phyloP scores from a whole-genome alignment of 2,888 invertebrate species.

The Eupithecia insigniata region DNA sequence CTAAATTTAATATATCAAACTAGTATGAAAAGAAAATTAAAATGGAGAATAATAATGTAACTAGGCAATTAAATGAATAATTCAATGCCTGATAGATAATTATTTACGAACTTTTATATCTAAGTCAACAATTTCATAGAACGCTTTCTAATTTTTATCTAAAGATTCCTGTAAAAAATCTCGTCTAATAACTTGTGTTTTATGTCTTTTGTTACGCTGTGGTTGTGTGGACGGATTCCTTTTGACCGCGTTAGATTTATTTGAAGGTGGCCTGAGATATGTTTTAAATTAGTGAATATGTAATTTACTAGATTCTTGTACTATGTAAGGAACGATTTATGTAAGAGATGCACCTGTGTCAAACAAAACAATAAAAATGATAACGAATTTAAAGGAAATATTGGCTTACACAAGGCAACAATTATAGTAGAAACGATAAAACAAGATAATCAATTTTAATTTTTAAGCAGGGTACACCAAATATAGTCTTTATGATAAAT shows the following conservation, averaged over 20 bases:
- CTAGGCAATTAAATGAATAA: background rate
- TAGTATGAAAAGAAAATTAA: background rate
- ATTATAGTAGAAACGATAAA: background rate
- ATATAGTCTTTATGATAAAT: background rate
- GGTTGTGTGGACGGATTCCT: constrained; percentile 17
- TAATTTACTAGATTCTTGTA: constrained; percentile 20
- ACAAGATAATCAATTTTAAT: background rate
- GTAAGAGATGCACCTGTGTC: constrained; percentile 20
- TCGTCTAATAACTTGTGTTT: background rate
- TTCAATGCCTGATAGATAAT: background rate
- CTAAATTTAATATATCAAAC: background rate
- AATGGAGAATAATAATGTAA: background rate
- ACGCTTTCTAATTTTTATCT: background rate
- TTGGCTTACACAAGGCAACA: background rate
- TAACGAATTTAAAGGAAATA: background rate
- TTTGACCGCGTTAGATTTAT: background rate
- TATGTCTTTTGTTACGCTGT: background rate
- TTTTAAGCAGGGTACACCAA: background rate
- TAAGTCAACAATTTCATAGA: background rate
- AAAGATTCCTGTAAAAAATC: background rate
- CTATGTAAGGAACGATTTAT: constrained; percentile 17
- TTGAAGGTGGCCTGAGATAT: background rate
- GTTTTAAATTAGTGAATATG: constrained; percentile 9
- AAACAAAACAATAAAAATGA: background rate
- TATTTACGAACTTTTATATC: background rate